These are phyloP conservation scores for Naja naja DNA, from an alignment of 2,113 vertebrate genomes.

Conservation along the genomic window DNA sequence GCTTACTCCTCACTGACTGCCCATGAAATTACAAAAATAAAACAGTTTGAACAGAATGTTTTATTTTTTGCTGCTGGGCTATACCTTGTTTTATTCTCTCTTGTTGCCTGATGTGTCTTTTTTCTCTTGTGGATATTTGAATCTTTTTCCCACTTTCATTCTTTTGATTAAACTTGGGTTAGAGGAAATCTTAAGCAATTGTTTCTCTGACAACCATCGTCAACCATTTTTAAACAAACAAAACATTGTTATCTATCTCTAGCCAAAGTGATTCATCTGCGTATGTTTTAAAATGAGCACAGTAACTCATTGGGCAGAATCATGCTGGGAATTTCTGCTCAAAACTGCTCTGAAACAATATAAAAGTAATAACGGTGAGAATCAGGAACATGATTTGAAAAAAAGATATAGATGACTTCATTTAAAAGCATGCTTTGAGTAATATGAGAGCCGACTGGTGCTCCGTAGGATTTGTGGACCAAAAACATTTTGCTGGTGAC, in stretches of 20 bases:
- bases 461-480: neutral
- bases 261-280: neutral
- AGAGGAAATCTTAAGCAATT: neutral
- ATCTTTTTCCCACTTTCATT: neutral
- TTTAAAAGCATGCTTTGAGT: constrained; percentile 36
- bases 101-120: neutral
- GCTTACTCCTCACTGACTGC: neutral
- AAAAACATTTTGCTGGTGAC: neutral
- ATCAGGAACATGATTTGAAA: constrained; percentile 39
- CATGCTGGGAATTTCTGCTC: constrained; percentile 22
- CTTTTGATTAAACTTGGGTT: neutral
- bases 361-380: constrained; percentile 20
- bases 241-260: neutral
- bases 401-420: constrained; percentile 47
- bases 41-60: neutral
- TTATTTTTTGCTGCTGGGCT: neutral
- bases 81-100: neutral
- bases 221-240: neutral
- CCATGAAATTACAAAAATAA: neutral
- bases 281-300: neutral
- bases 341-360: constrained; percentile 17
- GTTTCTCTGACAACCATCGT: neutral
- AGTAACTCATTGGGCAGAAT: constrained; percentile 33
- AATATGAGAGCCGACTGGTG: neutral
- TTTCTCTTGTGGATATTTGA: neutral